Evolutionary conservation across 2,113 vertebrate species (phyloP), one percentile per base, ranked within the genome.

Genomic region (Malaclemys terrapin): DNA sequence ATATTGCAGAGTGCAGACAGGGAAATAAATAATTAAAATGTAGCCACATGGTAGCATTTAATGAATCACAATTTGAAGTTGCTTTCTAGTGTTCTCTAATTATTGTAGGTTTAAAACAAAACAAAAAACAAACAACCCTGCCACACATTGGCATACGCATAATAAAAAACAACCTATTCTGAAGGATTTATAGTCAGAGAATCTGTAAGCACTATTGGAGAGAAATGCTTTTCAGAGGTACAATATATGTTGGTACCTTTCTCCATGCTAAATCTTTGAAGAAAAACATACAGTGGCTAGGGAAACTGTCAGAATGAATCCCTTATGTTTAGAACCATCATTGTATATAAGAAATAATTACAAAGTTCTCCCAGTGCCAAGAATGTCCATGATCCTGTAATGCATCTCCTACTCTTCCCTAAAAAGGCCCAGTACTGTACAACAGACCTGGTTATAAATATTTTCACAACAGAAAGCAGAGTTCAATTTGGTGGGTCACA

Each of bases 281-380:
- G 81, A 42, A 19, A 24, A 6, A 10, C 6, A 2, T 3, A 10
- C 4, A 2, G 17, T 1, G 17, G 25, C 35, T 50, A 3, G 62
- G 52, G 29, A 0, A n/a, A 42, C 29, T 79, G 7, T 59, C 24
- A 62, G 59, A 13, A 31, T 14, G 5, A 7, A 0, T 27, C 25
- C n/a, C 31, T 50, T 17, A 38, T 5, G 31, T 1, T 0, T 13
- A 6, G 4, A 62, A 42, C 45, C 24, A 1, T 13, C 1, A 4
- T 56, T 6, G 2, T 78, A 2, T 24, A 17, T 4, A 6, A 19
- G 52, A 38, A 69, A 16, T 69, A n/a, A 19, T 25, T 19, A 25
- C 8, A 17, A 8, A 12, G 76, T 42, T 17, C 1, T 50, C 38
- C 42, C 42, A 76, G 29, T 49, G 54, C 59, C 24, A 52, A 52